A percentile compares a stretch with the other conserved stretches of the same genome.
Evolutionary conservation across 1,140 invertebrate species (phyloP).

Genomic region (Drosophila lacertosa): DNA sequence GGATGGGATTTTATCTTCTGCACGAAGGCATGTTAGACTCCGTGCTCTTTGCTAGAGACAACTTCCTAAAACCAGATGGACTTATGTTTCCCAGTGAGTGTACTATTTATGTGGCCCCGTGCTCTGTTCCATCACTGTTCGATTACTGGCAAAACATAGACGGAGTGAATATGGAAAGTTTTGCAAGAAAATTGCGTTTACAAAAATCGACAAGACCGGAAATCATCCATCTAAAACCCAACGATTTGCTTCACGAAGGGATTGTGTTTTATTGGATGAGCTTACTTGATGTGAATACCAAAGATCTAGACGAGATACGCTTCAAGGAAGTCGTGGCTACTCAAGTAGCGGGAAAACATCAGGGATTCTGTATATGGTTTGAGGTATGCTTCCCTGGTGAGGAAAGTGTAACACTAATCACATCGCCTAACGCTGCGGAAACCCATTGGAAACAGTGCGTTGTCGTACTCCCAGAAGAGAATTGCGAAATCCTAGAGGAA

Average conservation of each 20-base stretch:
- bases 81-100: constrained; percentile 87
- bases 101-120: constrained; percentile 88
- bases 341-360: constrained; percentile 87
- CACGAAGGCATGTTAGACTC: constrained; percentile 99
- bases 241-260: constrained; percentile 85
- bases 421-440: constrained; percentile 89
- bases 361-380: constrained; percentile 90
- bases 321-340: constrained; percentile 84
- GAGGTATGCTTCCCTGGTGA: constrained; percentile 86
- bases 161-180: constrained; percentile 86
- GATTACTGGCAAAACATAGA: constrained; percentile 86
- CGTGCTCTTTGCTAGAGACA: constrained; percentile 95
- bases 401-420: constrained; percentile 87
- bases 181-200: constrained; percentile 85
- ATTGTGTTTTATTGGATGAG: constrained; percentile 86
- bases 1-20: constrained; percentile 99
- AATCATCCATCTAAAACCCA: constrained; percentile 84
- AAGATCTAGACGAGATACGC: constrained; percentile 85
- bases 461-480: constrained; percentile 88
- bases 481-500: constrained; percentile 85
- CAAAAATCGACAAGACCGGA: constrained; percentile 86
- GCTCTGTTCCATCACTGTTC: constrained; percentile 88
- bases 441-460: constrained; percentile 99
- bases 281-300: constrained; percentile 85
- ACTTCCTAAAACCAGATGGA: constrained; percentile 93